These are phyloP conservation scores for Zaprionus bogoriensis DNA, from an alignment of 2,888 invertebrate species.

Conservation along the genomic window DNA sequence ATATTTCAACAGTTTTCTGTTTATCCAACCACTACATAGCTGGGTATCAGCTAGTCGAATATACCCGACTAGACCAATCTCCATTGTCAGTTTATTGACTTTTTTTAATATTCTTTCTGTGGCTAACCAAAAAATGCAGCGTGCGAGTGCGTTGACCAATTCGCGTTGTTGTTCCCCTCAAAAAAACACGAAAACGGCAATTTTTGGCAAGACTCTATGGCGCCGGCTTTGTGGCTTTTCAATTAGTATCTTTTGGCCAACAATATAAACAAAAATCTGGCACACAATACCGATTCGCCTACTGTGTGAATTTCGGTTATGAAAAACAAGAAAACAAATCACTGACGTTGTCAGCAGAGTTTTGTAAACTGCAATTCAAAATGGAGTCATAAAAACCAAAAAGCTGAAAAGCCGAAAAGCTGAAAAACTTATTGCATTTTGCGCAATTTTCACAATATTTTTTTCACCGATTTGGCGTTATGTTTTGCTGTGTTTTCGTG, in stretches of 20 bases:
- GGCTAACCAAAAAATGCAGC: slow-evolving; percentile 22
- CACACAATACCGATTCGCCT: slow-evolving; percentile 47
- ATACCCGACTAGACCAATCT: background rate
- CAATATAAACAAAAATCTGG: slow-evolving; percentile 46
- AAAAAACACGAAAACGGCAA: slow-evolving; percentile 25
- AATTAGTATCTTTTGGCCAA: slow-evolving; percentile 35
- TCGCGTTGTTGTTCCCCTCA: slow-evolving; percentile 8
- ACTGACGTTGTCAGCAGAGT: slow-evolving; percentile 37
- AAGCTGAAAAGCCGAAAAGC: too few relatives aligned
- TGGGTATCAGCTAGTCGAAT: background rate
- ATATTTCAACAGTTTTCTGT: too few relatives aligned
- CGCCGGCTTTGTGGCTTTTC: slow-evolving; percentile 51
- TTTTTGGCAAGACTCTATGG: slow-evolving; percentile 70
- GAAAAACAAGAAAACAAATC: slow-evolving; percentile 37
- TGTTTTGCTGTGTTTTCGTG: too few relatives aligned
- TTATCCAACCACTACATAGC: too few relatives aligned
- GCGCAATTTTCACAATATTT: slow-evolving; percentile 46
- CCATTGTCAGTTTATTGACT: background rate
- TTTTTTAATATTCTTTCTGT: slow-evolving; percentile 10
- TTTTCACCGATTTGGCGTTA: slow-evolving; percentile 44
- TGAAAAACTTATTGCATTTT: slow-evolving; percentile 47
- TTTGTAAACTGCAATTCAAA: slow-evolving; percentile 19
- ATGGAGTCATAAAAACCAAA: slow-evolving; percentile 26
- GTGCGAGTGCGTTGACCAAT: slow-evolving; percentile 31
- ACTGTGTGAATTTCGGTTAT: slow-evolving; percentile 45